These are phyloP conservation scores for Thunnus albacares DNA, from an alignment of 2,797 vertebrate species.

Conservation along the genomic window DNA sequence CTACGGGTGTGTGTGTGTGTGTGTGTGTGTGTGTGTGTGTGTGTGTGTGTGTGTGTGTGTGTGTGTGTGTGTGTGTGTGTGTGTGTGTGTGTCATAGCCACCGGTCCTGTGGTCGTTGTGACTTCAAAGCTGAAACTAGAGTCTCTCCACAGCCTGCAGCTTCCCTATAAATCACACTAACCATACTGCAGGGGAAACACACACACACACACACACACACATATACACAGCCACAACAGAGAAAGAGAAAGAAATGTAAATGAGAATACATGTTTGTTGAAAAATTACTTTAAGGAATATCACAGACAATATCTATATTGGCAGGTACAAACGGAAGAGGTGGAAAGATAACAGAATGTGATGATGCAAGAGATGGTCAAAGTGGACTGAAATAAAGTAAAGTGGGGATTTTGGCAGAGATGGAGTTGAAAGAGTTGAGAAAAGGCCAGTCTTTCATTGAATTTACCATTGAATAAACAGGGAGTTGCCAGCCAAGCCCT, in stretches of 20 bases:
- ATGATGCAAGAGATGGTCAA: background rate
- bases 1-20: conserved; percentile 54
- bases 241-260: conserved; percentile 16
- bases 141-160: conserved; percentile 82
- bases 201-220: conserved; percentile 43
- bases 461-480: conserved; percentile 74
- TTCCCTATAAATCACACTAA: conserved; percentile 90
- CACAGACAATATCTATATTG: background rate
- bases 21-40: conserved; percentile 43
- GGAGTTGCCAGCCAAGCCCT: conserved; percentile 61
- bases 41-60: conserved; percentile 44
- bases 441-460: conserved; percentile 60
- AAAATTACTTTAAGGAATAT: background rate
- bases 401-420: conserved; percentile 9
- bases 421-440: conserved; percentile 29
- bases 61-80: conserved; percentile 62
- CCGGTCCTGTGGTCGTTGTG: conserved; percentile 75
- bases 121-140: conserved; percentile 91
- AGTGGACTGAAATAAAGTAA: conserved; percentile 24
- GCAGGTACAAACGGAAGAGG: background rate
- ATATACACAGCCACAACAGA: conserved; percentile 41
- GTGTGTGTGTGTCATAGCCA: conserved; percentile 45
- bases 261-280: conserved; percentile 3
- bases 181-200: conserved; percentile 61
- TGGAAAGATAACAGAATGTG: background rate